Evolutionary conservation across 2,888 invertebrate genomes (phyloP).

Genomic region (Archaeoteleia sp.): DNA sequence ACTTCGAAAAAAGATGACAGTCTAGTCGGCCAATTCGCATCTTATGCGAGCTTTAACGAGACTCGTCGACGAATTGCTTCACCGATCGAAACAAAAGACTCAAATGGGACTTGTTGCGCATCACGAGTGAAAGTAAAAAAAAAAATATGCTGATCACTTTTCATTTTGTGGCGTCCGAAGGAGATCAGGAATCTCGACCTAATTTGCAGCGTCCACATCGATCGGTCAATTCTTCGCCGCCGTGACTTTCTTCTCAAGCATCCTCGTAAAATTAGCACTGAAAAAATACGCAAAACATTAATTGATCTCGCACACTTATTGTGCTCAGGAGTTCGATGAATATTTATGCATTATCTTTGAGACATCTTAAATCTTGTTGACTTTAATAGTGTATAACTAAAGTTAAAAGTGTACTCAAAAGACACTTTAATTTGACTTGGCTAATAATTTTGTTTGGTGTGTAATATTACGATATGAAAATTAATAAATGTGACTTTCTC

Average conservation of each 20-base stretch:
- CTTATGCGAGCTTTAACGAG: neutral
- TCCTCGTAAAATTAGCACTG: slow-evolving; percentile 15
- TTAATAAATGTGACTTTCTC: too few species aligned
- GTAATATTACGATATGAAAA: too few species aligned
- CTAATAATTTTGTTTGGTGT: too few species aligned
- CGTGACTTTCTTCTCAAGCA: slow-evolving; percentile 26
- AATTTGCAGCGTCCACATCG: slow-evolving; percentile 21
- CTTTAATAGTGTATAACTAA: too few species aligned
- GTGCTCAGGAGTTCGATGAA: neutral
- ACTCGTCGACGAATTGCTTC: neutral
- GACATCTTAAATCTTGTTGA: too few species aligned
- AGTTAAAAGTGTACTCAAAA: too few species aligned
- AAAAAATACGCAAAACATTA: slow-evolving; percentile 5
- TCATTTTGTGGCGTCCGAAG: slow-evolving; percentile 23
- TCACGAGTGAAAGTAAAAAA: slow-evolving; percentile 35
- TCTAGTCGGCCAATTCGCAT: neutral
- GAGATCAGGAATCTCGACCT: slow-evolving; percentile 32
- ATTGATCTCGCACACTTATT: slow-evolving; percentile 1
- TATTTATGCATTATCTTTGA: neutral
- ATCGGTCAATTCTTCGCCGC: slow-evolving; percentile 9
- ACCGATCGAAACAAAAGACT: slow-evolving; percentile 13
- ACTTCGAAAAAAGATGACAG: slow-evolving; percentile 8
- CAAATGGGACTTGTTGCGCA: slow-evolving; percentile 9
- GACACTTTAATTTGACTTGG: too few species aligned
- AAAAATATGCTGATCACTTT: slow-evolving; percentile 31